These are phyloP conservation scores for Megalops atlanticus DNA, from an alignment of 2,113 vertebrate genomes.

Conservation along the genomic window DNA sequence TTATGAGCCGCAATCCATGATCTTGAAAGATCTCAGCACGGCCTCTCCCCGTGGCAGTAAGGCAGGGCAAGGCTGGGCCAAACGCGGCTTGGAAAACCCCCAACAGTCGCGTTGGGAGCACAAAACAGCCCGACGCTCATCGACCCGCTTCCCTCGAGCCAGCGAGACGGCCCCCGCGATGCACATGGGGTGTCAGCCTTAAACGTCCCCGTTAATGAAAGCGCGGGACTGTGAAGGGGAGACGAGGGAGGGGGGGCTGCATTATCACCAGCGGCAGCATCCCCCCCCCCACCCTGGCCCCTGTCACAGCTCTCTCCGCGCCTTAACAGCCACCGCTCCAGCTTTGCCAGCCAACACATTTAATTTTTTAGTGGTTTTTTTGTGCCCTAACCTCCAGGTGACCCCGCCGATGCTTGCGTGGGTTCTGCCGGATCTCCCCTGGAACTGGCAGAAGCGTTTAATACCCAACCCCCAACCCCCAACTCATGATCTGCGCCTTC, in stretches of 20 bases:
- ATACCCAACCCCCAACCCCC: not conserved
- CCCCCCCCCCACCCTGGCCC: not conserved
- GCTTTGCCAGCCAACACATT: not conserved
- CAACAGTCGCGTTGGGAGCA: not conserved
- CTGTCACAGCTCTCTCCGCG: slow-evolving; percentile 4
- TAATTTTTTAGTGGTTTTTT: not conserved
- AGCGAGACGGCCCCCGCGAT: not conserved
- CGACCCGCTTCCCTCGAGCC: not conserved
- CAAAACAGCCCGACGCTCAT: not conserved
- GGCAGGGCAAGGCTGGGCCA: too few species aligned
- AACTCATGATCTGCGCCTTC: not conserved
- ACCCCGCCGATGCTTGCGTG: not conserved
- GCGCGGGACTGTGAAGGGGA: not conserved
- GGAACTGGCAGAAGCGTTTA: not conserved
- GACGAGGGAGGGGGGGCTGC: not conserved
- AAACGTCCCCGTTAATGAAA: not conserved
- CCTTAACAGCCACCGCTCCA: not conserved
- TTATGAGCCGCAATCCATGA: too few species aligned
- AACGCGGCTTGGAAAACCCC: too few species aligned
- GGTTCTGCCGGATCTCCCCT: not conserved
- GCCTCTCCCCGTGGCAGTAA: too few species aligned
- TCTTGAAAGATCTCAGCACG: too few species aligned
- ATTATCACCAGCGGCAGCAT: not conserved
- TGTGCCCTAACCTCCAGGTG: not conserved
- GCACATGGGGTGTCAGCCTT: not conserved